phyloP scores from a whole-genome alignment of 2,113 vertebrate species.

The Neolamprologus fasciatus region DNA sequence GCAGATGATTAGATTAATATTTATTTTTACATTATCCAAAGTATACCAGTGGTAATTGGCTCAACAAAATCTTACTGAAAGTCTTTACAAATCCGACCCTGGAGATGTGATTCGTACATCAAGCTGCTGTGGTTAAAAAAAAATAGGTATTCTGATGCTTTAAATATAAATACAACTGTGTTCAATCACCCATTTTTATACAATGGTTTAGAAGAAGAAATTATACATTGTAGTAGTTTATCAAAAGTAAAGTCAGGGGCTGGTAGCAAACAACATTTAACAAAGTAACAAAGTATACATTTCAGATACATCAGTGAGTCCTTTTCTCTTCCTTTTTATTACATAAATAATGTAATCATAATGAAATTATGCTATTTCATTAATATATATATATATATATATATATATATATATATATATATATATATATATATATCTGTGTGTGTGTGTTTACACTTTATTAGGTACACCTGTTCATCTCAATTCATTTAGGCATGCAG shows the following conservation, averaged over 20 bases:
- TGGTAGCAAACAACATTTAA: background rate
- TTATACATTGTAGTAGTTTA: background rate
- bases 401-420: background rate
- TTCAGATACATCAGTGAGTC: background rate
- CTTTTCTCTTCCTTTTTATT: background rate
- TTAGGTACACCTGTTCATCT: background rate
- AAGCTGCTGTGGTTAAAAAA: background rate
- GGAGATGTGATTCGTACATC: background rate
- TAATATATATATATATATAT: background rate
- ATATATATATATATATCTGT: accelerated
- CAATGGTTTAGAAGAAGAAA: background rate
- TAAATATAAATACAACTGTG: background rate
- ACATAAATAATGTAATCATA: background rate
- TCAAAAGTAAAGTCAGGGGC: background rate
- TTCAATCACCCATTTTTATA: background rate
- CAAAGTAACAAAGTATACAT: background rate
- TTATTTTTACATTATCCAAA: background rate
- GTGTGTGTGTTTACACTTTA: background rate
- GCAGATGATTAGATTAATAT: background rate
- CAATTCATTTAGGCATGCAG: background rate
- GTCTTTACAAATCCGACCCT: background rate
- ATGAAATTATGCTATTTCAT: background rate
- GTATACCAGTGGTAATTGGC: background rate
- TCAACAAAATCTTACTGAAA: background rate
- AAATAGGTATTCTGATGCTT: background rate